Evolutionary conservation across 2,888 invertebrate species (phyloP).

Genomic region (Hybos culiciformis): DNA sequence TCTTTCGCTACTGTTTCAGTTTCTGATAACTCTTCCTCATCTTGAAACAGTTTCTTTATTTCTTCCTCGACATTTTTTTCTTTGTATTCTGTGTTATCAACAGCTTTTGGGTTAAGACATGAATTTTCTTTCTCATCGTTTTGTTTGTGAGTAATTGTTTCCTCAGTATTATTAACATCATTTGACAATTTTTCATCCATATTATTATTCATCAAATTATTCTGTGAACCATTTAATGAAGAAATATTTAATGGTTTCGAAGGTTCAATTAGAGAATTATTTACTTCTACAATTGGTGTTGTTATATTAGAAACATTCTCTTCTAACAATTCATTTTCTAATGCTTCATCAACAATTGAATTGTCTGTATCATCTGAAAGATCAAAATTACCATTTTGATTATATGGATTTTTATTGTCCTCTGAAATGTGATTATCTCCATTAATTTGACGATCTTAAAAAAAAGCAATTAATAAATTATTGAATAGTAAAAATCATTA

Average conservation of each 20-base stretch:
- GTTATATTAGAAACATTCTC: too few relatives aligned
- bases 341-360: background rate
- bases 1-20: background rate
- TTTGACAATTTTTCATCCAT: too few relatives aligned
- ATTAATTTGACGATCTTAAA: background rate
- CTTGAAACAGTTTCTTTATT: background rate
- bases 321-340: background rate
- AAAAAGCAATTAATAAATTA: background rate
- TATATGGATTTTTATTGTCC: too few relatives aligned
- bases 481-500: too few relatives aligned
- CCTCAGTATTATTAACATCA: too few relatives aligned
- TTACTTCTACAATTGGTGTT: background rate
- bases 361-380: background rate
- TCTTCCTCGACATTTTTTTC: background rate
- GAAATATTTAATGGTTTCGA: too few relatives aligned
- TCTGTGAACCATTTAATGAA: too few relatives aligned
- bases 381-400: background rate
- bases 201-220: too few relatives aligned
- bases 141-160: background rate
- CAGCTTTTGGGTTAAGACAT: background rate
- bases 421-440: background rate
- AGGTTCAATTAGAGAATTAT: too few relatives aligned
- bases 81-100: background rate
- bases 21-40: background rate
- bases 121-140: background rate